Evolutionary conservation across 1,140 invertebrate genomes (phyloP).

Genomic region (Aphis gossypii): DNA sequence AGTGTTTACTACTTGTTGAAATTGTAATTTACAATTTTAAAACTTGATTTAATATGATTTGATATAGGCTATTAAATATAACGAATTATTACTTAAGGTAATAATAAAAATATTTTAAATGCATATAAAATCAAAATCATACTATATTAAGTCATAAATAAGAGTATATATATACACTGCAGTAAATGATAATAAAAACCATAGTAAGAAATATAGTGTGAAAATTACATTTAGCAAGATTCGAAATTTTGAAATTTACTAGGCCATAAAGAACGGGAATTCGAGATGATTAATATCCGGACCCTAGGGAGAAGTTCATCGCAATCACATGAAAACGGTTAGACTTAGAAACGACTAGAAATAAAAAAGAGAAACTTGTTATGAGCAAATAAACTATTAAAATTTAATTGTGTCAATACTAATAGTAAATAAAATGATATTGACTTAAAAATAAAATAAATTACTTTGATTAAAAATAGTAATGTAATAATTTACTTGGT

Average conservation of each 20-base stretch:
- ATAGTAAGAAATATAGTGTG: neutral
- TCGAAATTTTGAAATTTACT: constrained; percentile 20
- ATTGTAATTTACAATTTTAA: neutral
- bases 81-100: neutral
- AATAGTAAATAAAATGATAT: neutral
- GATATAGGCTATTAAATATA: neutral
- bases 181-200: neutral
- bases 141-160: neutral
- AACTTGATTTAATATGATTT: neutral
- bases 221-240: constrained; percentile 21
- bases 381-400: neutral
- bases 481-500: neutral
- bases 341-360: constrained; percentile 3
- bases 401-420: neutral
- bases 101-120: neutral
- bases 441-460: neutral
- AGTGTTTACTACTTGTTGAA: neutral
- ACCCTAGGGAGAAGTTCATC: neutral
- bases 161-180: neutral
- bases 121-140: neutral
- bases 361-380: constrained; percentile 6
- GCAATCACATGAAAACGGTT: constrained; percentile 11
- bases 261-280: neutral
- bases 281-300: constrained; percentile 4
- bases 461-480: neutral